Conservation (phyloP, 2,113 vertebrate species). For the Xenopus tropicalis region UCB_Xtro_10.0 CM004447.2:89512001-89512500, state of each 20-base stretch:
- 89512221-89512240: constrained; percentile 9
- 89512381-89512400: no score
- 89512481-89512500: no score
- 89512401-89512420: neutral
- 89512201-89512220: constrained; percentile 2
- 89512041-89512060: constrained; percentile 19
- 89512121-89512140: neutral
- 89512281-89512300: neutral
- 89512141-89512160: neutral
- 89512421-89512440: no score
- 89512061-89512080: constrained; percentile 33
- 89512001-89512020: no score
- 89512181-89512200: neutral
- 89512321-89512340: neutral
- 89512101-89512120: constrained; percentile 8
- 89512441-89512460: no score
- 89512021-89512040: constrained; percentile 1
- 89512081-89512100: constrained; percentile 18
- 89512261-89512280: neutral
- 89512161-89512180: neutral
- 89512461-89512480: no score
- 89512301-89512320: neutral
- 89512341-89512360: no score
- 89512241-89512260: neutral
- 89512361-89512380: no score